These are phyloP conservation scores for Druon quercuslanigerum DNA, from an alignment of 1,140 invertebrate genomes.

Conservation along the genomic window DNA sequence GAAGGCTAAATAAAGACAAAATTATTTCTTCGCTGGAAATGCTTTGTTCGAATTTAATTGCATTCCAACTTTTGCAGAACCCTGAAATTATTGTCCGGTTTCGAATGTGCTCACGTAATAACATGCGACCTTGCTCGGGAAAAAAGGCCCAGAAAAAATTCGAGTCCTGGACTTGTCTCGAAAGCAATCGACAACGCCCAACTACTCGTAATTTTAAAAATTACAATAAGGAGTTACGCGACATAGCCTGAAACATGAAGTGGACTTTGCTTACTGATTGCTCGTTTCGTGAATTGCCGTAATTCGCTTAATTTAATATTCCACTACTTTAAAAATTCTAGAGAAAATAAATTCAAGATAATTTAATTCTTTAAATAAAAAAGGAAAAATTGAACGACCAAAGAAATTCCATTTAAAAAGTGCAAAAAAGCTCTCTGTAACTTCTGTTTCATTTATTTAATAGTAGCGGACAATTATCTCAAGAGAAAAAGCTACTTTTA, in stretches of 20 bases:
- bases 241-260: conserved; percentile 10
- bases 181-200: conserved; percentile 29
- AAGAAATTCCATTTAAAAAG: too few relatives aligned
- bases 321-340: neutral
- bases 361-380: neutral
- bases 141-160: neutral
- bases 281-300: conserved; percentile 2
- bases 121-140: conserved; percentile 8
- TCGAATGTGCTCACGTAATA: neutral
- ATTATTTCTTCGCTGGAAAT: too few relatives aligned
- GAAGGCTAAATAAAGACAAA: too few relatives aligned
- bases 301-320: conserved; percentile 23
- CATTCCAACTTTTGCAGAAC: neutral
- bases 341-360: neutral
- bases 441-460: too few relatives aligned
- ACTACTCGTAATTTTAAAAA: conserved; percentile 6
- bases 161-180: neutral
- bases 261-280: conserved; percentile 10
- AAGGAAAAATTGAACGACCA: too few relatives aligned
- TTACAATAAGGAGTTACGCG: conserved; percentile 21
- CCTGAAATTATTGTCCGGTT: neutral
- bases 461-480: too few relatives aligned
- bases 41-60: too few relatives aligned
- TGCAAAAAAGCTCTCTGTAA: too few relatives aligned
- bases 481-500: too few relatives aligned